Evolutionary conservation across 2,797 vertebrate genomes (phyloP).

Genomic region (Rhinogobio ventralis): DNA sequence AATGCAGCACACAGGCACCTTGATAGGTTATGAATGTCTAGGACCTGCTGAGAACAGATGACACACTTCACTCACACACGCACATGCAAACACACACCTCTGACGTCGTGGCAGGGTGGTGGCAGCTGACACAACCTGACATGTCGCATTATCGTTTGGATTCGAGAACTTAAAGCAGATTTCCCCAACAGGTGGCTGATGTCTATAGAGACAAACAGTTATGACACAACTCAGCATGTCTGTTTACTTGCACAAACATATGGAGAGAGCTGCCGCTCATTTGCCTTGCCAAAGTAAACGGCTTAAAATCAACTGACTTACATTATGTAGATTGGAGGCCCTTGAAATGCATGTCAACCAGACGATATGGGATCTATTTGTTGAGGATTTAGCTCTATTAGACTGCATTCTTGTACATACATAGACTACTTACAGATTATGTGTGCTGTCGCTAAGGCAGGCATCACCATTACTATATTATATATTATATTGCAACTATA

Average conservation of each 20-base stretch:
- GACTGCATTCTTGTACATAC: background rate
- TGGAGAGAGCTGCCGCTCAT: slow-evolving; percentile 35
- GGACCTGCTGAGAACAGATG: slow-evolving; percentile 50
- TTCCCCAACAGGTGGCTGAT: slow-evolving; percentile 51
- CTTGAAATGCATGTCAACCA: background rate
- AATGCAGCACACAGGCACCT: slow-evolving; percentile 66
- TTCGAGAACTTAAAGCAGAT: slow-evolving; percentile 20
- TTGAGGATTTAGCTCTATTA: slow-evolving; percentile 11
- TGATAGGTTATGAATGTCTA: slow-evolving; percentile 66
- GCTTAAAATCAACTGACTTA: slow-evolving; percentile 21
- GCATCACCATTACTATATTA: too few species aligned
- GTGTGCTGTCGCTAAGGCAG: background rate
- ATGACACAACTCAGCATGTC: slow-evolving; percentile 38
- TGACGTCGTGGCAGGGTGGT: slow-evolving; percentile 1
- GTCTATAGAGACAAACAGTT: slow-evolving; percentile 34
- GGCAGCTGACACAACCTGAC: slow-evolving; percentile 43
- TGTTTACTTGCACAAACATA: slow-evolving; percentile 53
- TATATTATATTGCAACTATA: too few species aligned
- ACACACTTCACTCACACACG: slow-evolving; percentile 33
- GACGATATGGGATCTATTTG: background rate
- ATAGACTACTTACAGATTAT: background rate
- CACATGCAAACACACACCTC: slow-evolving; percentile 19
- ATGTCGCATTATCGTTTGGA: slow-evolving; percentile 12
- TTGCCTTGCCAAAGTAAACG: slow-evolving; percentile 31
- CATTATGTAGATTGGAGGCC: background rate